A percentile compares a stretch with the other conserved stretches of the same genome.
These are phyloP conservation scores for Plodia interpunctella DNA, from an alignment of 1,140 invertebrate species.

Conservation along the genomic window DNA sequence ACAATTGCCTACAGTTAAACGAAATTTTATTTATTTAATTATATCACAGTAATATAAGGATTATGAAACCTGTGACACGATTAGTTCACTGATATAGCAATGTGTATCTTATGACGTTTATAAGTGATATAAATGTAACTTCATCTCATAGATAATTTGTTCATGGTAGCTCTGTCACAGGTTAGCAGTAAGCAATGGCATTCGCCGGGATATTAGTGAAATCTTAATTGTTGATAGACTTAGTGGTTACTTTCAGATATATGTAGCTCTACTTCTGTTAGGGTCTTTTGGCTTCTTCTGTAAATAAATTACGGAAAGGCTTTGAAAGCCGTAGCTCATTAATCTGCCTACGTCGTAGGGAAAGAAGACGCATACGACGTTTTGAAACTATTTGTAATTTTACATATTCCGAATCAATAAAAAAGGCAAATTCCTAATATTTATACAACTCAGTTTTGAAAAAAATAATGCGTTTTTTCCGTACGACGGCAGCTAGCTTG, in stretches of 20 bases:
- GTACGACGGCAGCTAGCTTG: no score
- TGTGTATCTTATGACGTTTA: background rate
- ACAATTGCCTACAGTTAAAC: constrained; percentile 33
- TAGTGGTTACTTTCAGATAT: background rate
- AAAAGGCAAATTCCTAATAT: no score
- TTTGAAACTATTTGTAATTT: no score
- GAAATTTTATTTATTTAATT: constrained; percentile 16
- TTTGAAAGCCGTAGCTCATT: no score
- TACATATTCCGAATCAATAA: no score
- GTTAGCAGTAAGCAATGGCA: constrained; percentile 10
- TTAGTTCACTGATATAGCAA: constrained; percentile 1
- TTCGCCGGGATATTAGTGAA: constrained; percentile 19
- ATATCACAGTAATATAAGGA: constrained; percentile 9
- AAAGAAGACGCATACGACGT: no score
- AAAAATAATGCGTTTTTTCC: no score
- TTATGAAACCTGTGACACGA: background rate
- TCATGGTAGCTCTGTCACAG: background rate
- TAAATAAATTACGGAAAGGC: no score
- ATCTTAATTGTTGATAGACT: constrained; percentile 5
- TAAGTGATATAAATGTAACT: background rate
- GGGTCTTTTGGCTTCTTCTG: no score
- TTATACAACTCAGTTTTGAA: no score
- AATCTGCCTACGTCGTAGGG: no score
- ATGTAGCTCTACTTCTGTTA: no score
- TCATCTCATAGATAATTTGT: background rate